A percentile compares a stretch with the other conserved stretches of the same genome.
phyloP scores from a whole-genome alignment of 2,888 invertebrate genomes.

The Heliconius sara region DNA sequence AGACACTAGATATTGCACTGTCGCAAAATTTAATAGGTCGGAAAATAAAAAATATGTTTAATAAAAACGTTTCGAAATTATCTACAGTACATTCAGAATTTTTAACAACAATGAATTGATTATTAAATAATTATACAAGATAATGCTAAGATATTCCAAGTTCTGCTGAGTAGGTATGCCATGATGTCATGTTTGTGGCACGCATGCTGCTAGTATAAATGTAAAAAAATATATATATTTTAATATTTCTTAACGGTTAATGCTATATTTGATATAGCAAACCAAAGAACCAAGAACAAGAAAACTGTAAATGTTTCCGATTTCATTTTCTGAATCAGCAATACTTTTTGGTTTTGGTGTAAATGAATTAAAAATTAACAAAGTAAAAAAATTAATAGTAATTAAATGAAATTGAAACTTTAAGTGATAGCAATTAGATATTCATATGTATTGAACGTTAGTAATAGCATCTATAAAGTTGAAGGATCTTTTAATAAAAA shows the following conservation, averaged over 20 bases:
- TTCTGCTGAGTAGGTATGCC: not conserved
- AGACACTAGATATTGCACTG: not conserved
- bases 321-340: not conserved
- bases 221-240: too few species aligned
- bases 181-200: conserved; percentile 17
- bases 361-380: not conserved
- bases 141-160: not conserved
- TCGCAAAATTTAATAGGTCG: too few species aligned
- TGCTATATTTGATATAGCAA: not conserved
- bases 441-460: not conserved
- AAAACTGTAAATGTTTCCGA: too few species aligned
- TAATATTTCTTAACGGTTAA: not conserved
- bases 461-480: not conserved
- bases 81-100: not conserved
- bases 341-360: not conserved
- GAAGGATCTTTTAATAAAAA: too few species aligned
- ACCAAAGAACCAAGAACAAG: too few species aligned
- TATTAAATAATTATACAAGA: conserved; percentile 10
- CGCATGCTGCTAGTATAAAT: conserved; percentile 8
- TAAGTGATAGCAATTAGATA: not conserved
- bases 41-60: not conserved
- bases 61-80: not conserved
- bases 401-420: not conserved
- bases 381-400: too few species aligned
- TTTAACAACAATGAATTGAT: not conserved